Conservation (phyloP, 2,113 vertebrate species). For the Actenoides hombroni region DNA sequence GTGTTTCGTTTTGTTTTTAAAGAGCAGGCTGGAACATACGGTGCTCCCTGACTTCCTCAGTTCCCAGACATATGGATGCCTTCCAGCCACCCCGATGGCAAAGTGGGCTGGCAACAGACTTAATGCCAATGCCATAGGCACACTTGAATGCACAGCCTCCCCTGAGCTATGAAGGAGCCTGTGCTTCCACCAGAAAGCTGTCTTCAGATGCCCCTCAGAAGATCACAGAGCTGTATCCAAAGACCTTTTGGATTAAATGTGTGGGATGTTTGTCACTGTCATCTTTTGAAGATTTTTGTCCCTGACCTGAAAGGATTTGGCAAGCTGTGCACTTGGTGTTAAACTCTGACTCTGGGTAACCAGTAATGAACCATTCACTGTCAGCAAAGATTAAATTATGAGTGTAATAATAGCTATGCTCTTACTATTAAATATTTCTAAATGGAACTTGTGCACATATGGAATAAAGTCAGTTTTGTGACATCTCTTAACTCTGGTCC, state of each 20-base stretch:
- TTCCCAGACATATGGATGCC: not conserved
- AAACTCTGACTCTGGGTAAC: not conserved
- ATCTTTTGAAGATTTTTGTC: not conserved
- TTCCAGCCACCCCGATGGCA: not conserved
- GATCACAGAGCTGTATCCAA: not conserved
- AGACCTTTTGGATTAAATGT: not conserved
- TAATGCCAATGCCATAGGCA: not conserved
- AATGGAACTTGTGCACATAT: not conserved
- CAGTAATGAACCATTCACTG: slow-evolving; percentile 20
- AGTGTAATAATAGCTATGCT: not conserved
- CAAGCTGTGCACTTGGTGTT: not conserved
- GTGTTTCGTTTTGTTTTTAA: no score
- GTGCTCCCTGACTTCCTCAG: not conserved
- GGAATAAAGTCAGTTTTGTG: slow-evolving; percentile 22
- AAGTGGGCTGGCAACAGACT: not conserved
- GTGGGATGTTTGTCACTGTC: not conserved
- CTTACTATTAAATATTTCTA: slow-evolving; percentile 5
- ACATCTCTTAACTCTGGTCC: slow-evolving; percentile 15
- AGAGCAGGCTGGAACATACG: not conserved
- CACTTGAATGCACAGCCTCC: not conserved
- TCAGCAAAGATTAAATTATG: slow-evolving; percentile 49
- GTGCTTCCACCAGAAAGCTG: not conserved
- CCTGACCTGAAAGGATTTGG: not conserved
- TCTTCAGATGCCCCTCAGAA: not conserved
- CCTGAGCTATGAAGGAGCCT: no score